Evolutionary conservation across 2,888 invertebrate genomes (phyloP).

Genomic region (Atherix ibis): DNA sequence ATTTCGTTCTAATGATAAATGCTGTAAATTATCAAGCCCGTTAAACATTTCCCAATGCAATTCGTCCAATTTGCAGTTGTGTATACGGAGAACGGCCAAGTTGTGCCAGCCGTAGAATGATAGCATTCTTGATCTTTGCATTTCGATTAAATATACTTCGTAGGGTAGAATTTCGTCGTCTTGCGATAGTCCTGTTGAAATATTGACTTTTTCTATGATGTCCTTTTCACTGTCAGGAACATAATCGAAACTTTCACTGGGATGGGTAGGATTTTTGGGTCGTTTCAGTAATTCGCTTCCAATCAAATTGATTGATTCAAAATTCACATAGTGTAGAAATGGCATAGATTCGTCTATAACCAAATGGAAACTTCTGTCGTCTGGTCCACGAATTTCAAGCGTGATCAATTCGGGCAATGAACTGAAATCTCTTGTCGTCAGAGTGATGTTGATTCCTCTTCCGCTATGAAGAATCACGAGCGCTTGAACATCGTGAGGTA

Average conservation of each 20-base stretch:
- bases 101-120: conserved; percentile 31
- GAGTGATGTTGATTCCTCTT: conserved; percentile 26
- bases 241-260: conserved; percentile 28
- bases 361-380: conserved; percentile 30
- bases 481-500: conserved; percentile 37
- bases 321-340: conserved; percentile 36
- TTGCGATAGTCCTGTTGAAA: conserved; percentile 21
- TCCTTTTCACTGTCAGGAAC: conserved; percentile 25
- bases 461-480: conserved; percentile 41
- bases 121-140: conserved; percentile 32
- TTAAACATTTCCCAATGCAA: conserved; percentile 55
- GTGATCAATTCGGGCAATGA: conserved; percentile 35
- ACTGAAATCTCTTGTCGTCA: conserved; percentile 24
- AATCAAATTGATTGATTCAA: conserved; percentile 35
- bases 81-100: conserved; percentile 42
- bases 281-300: conserved; percentile 29
- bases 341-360: conserved; percentile 35
- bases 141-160: conserved; percentile 41
- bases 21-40: conserved; percentile 40
- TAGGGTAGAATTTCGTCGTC: conserved; percentile 44
- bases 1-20: conserved; percentile 47
- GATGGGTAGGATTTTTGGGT: conserved; percentile 23
- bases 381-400: conserved; percentile 43
- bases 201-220: conserved; percentile 13
- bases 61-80: conserved; percentile 42